These are phyloP conservation scores for Epinephelus coioides DNA, from an alignment of 2,797 vertebrate species.

Conservation along the genomic window DNA sequence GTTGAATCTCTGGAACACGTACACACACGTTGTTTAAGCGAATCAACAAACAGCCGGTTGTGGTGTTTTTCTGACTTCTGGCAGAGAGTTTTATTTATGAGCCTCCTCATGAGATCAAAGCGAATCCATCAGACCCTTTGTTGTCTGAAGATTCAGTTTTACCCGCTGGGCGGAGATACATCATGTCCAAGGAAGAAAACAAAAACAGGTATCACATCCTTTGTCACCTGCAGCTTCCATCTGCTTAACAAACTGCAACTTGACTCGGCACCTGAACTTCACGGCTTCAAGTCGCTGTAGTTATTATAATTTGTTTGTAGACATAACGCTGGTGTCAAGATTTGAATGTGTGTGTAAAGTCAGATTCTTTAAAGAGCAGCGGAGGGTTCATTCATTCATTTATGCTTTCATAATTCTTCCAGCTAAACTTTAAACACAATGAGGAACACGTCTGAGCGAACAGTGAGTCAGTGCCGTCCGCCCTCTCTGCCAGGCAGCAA, in stretches of 20 bases:
- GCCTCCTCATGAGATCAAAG: slow-evolving; percentile 25
- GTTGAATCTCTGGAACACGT: background rate
- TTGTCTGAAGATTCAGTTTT: background rate
- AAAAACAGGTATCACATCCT: slow-evolving; percentile 1
- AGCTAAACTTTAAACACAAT: slow-evolving; percentile 53
- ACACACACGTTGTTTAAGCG: background rate
- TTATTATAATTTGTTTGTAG: background rate
- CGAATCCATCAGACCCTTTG: slow-evolving; percentile 20
- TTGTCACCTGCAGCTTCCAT: slow-evolving; percentile 25
- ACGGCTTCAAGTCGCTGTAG: background rate
- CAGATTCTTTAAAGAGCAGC: slow-evolving; percentile 1
- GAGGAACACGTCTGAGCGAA: slow-evolving; percentile 22
- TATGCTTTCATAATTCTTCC: slow-evolving; percentile 37
- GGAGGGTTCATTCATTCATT: slow-evolving; percentile 11
- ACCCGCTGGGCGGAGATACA: background rate
- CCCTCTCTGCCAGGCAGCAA: slow-evolving; percentile 47
- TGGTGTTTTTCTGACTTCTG: background rate
- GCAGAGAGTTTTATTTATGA: slow-evolving; percentile 23
- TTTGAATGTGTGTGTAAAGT: slow-evolving; percentile 15
- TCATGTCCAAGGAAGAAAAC: slow-evolving; percentile 17
- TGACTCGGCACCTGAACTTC: background rate
- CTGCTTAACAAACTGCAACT: background rate
- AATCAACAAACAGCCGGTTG: background rate
- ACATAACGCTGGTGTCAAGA: background rate
- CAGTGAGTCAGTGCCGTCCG: background rate